Evolutionary conservation across 2,888 invertebrate species (phyloP), one percentile per base, ranked within the genome.

Genomic region (Apotomis capreana): DNA sequence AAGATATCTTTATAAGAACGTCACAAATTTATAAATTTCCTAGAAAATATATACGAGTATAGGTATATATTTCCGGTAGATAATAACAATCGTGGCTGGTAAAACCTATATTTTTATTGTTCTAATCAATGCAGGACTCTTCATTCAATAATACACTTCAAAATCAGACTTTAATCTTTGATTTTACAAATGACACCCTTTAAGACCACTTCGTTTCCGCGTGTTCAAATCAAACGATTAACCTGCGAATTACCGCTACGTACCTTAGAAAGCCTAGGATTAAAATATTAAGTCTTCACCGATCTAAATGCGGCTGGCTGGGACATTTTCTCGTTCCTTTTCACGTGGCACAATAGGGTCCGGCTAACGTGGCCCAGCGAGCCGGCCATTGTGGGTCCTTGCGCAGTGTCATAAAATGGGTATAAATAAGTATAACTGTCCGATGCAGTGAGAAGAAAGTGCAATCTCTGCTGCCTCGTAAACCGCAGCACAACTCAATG

Each of bases 381-480:
- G 49, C 44, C 55, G 54, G 36, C 63, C 64, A 69, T 75, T 70
- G 74, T 74, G 57, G 71, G 73, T 76, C 76, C 76, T 78, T 75
- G 74, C 73, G 69, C 68, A 72, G 57, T 15, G 69, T 70, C 70
- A 70, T 70, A 70, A 70, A 83, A 83, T 80, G 82, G 80, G 83
- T 72, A 72, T 72, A 72, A 91, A 91, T 89, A 91, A 88, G 87
- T 88, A 87, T 88, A 88, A 88, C 84, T 89, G 91, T 91, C 91
- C 78, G 82, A 83, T 83, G 80, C 77, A 78, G 81, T 63, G 75
- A 76, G 81, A 82, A 83, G 86, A 86, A 87, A 89, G 87, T 86
- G 86, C 84, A 83, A 80, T 81, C 81, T 81, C 78, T 76, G 82
- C 81, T 79, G 75, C 79, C 78, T 86, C 89, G 84, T 91, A 90